A percentile compares a stretch with the other conserved stretches of the same genome.
These are phyloP conservation scores for Rhimphoctona megacephalus DNA, from an alignment of 2,888 invertebrate species.

Conservation along the genomic window DNA sequence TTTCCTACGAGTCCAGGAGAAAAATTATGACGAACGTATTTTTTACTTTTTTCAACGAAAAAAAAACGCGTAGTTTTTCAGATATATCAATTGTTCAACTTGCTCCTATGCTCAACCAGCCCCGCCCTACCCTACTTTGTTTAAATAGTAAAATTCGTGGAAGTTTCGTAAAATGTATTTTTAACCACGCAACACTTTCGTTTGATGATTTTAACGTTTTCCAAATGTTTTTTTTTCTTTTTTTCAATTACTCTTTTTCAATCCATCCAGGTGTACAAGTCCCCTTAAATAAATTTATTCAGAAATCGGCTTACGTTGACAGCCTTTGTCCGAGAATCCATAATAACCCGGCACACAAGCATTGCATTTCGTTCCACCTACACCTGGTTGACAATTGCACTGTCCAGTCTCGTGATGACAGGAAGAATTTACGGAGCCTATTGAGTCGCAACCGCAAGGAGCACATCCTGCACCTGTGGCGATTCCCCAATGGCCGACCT, in stretches of 20 bases:
- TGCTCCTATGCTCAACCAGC: too few species aligned
- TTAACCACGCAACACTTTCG: too few species aligned
- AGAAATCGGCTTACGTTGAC: slow-evolving; percentile 87
- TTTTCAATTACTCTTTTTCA: not conserved
- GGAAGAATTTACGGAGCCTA: slow-evolving; percentile 88
- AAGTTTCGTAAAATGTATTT: too few species aligned
- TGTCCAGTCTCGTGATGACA: slow-evolving; percentile 92
- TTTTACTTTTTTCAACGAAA: too few species aligned
- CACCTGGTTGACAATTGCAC: slow-evolving; percentile 92
- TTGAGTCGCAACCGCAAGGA: slow-evolving; percentile 92
- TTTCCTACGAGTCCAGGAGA: too few species aligned
- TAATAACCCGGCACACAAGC: slow-evolving; percentile 91
- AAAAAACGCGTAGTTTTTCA: too few species aligned
- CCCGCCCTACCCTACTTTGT: too few species aligned
- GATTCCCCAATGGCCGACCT: slow-evolving; percentile 93
- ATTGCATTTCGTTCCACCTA: slow-evolving; percentile 91
- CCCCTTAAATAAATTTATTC: not conserved
- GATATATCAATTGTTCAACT: too few species aligned
- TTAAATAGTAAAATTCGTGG: not conserved
- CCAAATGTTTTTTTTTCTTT: not conserved
- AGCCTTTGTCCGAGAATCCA: slow-evolving; percentile 92
- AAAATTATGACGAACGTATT: too few species aligned
- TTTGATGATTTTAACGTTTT: not conserved
- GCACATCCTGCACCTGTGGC: slow-evolving; percentile 90
- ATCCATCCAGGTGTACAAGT: not conserved